A percentile compares a stretch with the other conserved stretches of the same genome.
phyloP scores from a whole-genome alignment of 2,113 vertebrate genomes.

The Chroicocephalus ridibundus region DNA sequence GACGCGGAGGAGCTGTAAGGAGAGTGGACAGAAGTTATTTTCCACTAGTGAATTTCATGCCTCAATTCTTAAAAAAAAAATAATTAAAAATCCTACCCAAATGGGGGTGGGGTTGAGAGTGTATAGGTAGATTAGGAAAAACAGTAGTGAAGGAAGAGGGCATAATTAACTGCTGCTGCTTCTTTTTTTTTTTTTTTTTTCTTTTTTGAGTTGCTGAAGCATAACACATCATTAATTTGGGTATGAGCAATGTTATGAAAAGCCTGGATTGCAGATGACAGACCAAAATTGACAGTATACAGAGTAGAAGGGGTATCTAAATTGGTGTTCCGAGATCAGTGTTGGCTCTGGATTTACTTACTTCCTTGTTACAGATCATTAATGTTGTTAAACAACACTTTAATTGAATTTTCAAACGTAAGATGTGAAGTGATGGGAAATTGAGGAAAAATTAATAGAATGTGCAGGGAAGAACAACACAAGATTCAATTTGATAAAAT shows the following conservation, averaged over 20 bases:
- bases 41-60: background rate
- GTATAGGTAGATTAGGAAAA: background rate
- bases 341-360: conserved; percentile 48
- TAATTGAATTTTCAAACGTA: conserved; percentile 44
- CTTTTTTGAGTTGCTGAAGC: background rate
- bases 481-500: background rate
- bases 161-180: background rate
- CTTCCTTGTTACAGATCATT: conserved; percentile 47
- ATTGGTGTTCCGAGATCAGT: background rate
- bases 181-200: background rate
- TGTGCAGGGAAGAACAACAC: background rate
- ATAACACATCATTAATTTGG: background rate
- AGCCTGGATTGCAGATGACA: background rate
- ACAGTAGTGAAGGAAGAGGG: background rate
- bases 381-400: conserved; percentile 19
- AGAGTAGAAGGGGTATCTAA: conserved; percentile 3
- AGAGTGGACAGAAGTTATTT: background rate
- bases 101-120: background rate
- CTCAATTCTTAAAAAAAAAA: background rate
- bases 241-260: background rate
- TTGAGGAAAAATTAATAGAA: conserved; percentile 24
- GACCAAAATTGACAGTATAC: conserved; percentile 15
- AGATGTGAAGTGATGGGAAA: conserved; percentile 41
- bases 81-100: background rate
- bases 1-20: background rate